These are phyloP conservation scores for Orussus abietinus DNA, from an alignment of 1,140 invertebrate genomes.

Conservation along the genomic window DNA sequence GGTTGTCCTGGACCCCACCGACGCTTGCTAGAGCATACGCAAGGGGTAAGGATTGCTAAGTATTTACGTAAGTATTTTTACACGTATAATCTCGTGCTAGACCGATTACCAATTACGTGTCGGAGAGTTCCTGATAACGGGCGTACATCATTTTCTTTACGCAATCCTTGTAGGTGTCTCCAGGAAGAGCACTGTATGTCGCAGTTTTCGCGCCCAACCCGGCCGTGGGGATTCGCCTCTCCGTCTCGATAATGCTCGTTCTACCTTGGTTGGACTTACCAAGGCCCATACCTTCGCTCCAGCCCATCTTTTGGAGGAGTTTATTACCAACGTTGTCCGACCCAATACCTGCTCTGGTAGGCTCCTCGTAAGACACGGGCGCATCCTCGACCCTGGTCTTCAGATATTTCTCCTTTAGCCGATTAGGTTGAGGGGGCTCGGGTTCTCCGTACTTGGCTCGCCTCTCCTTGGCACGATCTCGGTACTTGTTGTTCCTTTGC, in stretches of 20 bases:
- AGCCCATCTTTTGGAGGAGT: conserved; percentile 97
- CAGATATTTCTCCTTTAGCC: conserved; percentile 66
- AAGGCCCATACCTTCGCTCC: conserved; percentile 92
- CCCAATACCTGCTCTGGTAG: conserved; percentile 71
- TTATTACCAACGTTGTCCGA: conserved; percentile 88
- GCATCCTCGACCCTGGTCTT: conserved; percentile 57
- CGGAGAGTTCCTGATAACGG: conserved; percentile 73
- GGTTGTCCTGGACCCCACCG: too few relatives aligned
- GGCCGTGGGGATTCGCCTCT: conserved; percentile 63
- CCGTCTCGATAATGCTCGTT: conserved; percentile 82
- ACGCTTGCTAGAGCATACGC: too few relatives aligned
- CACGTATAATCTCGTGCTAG: too few relatives aligned
- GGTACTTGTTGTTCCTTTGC: conserved; percentile 63
- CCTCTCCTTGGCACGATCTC: conserved; percentile 95
- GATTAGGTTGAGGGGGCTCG: conserved; percentile 71
- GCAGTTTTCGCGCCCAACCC: conserved; percentile 73
- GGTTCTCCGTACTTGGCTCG: conserved; percentile 90
- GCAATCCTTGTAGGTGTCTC: conserved; percentile 85
- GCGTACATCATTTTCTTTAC: conserved; percentile 89
- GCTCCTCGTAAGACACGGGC: conserved; percentile 57
- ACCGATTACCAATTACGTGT: too few relatives aligned
- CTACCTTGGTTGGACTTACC: conserved; percentile 92
- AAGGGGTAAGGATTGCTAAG: too few relatives aligned
- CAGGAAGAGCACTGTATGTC: conserved; percentile 70
- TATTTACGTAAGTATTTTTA: too few relatives aligned